Evolutionary conservation across 2,888 invertebrate species (phyloP).

Genomic region (Polyommatus icarus): DNA sequence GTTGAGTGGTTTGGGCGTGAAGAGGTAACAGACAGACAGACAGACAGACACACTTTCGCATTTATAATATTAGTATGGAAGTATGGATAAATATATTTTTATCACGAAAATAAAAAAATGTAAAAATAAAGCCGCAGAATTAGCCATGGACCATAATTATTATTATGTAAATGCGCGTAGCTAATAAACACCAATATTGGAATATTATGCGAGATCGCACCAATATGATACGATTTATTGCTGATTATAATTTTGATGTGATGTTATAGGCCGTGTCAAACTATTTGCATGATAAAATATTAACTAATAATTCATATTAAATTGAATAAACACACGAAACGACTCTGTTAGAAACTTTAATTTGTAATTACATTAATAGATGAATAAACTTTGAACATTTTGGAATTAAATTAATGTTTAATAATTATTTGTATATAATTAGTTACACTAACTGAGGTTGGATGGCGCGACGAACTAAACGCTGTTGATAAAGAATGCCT

Average conservation of each 20-base stretch:
- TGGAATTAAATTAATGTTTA: too few relatives aligned
- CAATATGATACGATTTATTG: constrained; percentile 16
- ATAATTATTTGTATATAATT: neutral
- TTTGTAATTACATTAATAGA: neutral
- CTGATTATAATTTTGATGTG: constrained; percentile 29
- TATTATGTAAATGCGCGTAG: neutral
- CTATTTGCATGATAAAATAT: constrained; percentile 14
- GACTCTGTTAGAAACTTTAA: neutral
- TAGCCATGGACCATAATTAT: neutral
- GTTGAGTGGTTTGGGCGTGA: too few relatives aligned
- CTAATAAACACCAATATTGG: constrained; percentile 13
- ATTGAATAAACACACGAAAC: neutral
- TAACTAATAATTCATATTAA: neutral
- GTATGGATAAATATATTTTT: too few relatives aligned
- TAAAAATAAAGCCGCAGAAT: neutral
- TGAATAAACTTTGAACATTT: neutral
- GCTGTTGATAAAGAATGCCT: too few relatives aligned
- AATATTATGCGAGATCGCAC: constrained; percentile 8
- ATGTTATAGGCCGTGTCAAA: neutral
- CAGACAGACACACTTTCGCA: too few relatives aligned
- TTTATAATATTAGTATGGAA: too few relatives aligned
- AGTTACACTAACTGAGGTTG: too few relatives aligned
- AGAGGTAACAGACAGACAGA: too few relatives aligned
- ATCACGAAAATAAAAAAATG: neutral
- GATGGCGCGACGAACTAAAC: too few relatives aligned